Base-by-base conservation (phyloP, 2,888 invertebrate species). In the Rosalia funebris region DNA sequence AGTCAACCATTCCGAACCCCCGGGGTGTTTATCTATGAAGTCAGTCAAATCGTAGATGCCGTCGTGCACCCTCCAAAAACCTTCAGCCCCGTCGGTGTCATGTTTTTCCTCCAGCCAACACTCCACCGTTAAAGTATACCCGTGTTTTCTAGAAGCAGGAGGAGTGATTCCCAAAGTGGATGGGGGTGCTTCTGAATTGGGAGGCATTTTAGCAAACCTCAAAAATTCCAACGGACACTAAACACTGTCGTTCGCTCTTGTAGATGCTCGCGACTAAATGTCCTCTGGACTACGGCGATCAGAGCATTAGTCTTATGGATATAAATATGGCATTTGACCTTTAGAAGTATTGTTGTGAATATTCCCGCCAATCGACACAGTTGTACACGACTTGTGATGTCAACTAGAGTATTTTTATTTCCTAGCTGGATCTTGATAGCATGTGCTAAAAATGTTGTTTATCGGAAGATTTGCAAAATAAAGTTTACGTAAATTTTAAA, bases 21-120 rank as follows among this genome's bases (percentile, higher is more conserved):
- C 95, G 0, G 97, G 98, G 84, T 98, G 98, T 42, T 83, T 84
- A 1, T 87, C 80, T 2, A 92, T 83, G 78, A 95, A 98, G 14
- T 86, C 84, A 0, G 88, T 88, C 16, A 98, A 85, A 81, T 98
- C 94, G 79, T 97, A 98, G 15, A 98, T 82, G 41, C 84, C 83
- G 78, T 93, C 85, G 68, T 89, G 84, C 14, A 93, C 85, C 66
- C 93, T 84, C 93, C 93, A 93, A 1, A 92, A 78, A n/a, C 87
- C 88, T 77, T 91, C 91, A 0, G 91, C 90, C 1, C 88, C 89
- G 68, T 92, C 92, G 66, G 89, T 88, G 70, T 83, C 77, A 11
- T 84, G 83, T 74, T 90, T 89, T 1, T 88, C 89, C 37, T 84
- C 81, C 19, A 91, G 74, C 89, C 91, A 92, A 31, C 68, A 47